Percentiles rank a stretch among this genome's conserved stretches.
Conservation (phyloP, 2,888 invertebrate genomes). For the Watsonalla cultraria region DNA sequence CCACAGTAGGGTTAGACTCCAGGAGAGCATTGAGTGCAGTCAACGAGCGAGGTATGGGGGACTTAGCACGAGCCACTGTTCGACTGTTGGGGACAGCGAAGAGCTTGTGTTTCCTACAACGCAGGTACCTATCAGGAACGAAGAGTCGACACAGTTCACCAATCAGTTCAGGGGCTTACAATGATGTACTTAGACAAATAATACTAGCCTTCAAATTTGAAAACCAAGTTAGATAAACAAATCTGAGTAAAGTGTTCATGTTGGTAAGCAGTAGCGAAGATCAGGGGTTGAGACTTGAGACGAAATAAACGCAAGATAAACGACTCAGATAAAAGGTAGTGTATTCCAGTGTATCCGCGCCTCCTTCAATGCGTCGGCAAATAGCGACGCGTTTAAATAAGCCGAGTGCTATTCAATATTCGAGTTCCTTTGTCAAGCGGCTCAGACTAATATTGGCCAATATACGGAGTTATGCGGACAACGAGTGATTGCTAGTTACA, state of each 20-base stretch:
- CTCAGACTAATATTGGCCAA: constrained; percentile 4
- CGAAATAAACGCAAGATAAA: constrained; percentile 29
- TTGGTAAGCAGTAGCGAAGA: constrained; percentile 17
- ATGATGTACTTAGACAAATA: no score
- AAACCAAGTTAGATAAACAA: neutral
- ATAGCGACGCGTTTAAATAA: constrained; percentile 18
- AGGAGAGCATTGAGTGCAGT: no score
- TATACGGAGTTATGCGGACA: neutral
- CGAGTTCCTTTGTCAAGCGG: constrained; percentile 2
- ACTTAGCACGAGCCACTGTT: no score
- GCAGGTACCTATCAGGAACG: no score
- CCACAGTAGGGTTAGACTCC: no score
- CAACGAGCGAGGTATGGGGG: no score
- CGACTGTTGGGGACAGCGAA: no score
- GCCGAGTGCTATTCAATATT: constrained; percentile 13
- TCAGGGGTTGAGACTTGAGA: constrained; percentile 25
- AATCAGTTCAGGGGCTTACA: no score
- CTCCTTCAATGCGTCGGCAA: constrained; percentile 21
- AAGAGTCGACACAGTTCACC: no score
- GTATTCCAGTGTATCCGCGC: constrained; percentile 27
- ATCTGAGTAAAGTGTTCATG: neutral
- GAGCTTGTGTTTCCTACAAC: no score
- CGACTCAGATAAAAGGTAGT: constrained; percentile 24
- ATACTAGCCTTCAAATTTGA: no score
- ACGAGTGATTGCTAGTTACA: neutral